phyloP scores from a whole-genome alignment of 2,113 vertebrate genomes.

The Spilogale gracilis region DNA sequence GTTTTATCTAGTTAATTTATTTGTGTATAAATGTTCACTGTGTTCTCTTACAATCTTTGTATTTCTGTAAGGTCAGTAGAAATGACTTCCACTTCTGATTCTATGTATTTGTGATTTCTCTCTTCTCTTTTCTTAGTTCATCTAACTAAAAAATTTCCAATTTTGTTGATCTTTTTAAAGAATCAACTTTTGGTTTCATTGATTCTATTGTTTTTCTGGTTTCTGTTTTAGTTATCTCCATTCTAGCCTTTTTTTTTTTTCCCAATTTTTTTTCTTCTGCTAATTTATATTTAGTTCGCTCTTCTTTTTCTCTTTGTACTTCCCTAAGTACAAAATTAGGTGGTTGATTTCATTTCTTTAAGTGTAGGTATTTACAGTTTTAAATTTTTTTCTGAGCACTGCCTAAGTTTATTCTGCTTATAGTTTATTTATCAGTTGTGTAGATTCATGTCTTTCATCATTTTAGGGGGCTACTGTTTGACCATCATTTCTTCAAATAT shows the following conservation, averaged over 20 bases:
- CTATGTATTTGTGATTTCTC: not conserved
- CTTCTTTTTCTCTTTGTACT: not conserved
- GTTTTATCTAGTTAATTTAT: not conserved
- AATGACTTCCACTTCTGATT: not conserved
- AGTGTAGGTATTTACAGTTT: not conserved
- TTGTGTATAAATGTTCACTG: not conserved
- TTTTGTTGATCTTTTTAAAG: not conserved
- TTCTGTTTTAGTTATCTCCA: not conserved
- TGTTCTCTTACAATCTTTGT: not conserved
- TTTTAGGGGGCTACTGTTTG: not conserved
- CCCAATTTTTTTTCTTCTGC: not conserved
- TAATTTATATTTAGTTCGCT: not conserved
- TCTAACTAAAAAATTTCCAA: not conserved
- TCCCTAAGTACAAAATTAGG: not conserved
- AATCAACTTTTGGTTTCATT: not conserved
- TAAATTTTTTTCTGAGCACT: not conserved
- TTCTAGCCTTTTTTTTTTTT: not conserved
- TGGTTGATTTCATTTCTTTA: not conserved
- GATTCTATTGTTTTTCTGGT: not conserved
- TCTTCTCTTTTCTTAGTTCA: not conserved
- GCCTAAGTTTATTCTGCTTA: not conserved
- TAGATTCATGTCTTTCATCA: not conserved
- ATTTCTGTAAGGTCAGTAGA: not conserved
- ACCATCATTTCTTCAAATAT: not conserved
- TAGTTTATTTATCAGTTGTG: not conserved